Conservation (phyloP, 1,140 invertebrate species). For the Drosophila ohnishii region DNA sequence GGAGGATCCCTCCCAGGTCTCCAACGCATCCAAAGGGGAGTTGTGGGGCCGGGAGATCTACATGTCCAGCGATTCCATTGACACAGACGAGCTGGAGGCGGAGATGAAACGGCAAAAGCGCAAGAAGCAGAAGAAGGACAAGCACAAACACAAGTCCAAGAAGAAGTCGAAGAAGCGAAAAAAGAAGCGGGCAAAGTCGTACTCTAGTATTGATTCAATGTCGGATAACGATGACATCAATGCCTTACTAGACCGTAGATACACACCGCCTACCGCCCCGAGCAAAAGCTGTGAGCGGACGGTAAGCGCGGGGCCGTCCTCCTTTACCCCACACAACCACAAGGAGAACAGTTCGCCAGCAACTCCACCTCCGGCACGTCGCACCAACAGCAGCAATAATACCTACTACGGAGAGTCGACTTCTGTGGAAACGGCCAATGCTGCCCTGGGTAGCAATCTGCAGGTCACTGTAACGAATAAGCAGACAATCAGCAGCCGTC, state of each 20-base stretch:
- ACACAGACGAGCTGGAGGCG: slow-evolving; percentile 77
- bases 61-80: slow-evolving; percentile 73
- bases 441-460: slow-evolving; percentile 51
- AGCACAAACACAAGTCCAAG: slow-evolving; percentile 84
- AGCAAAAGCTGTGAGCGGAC: slow-evolving; percentile 83
- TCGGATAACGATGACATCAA: slow-evolving; percentile 85
- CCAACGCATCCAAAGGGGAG: slow-evolving; percentile 60
- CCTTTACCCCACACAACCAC: slow-evolving; percentile 74
- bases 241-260: slow-evolving; percentile 81
- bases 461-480: slow-evolving; percentile 78
- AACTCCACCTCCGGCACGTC: slow-evolving; percentile 83
- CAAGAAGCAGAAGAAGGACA: slow-evolving; percentile 87
- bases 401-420: slow-evolving; percentile 51
- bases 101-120: slow-evolving; percentile 80
- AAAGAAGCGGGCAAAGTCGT: slow-evolving; percentile 87
- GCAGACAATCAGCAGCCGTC: slow-evolving; percentile 49
- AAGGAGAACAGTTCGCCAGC: slow-evolving; percentile 85
- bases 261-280: slow-evolving; percentile 70
- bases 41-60: slow-evolving; percentile 60
- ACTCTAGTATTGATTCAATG: slow-evolving; percentile 86
- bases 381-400: slow-evolving; percentile 59
- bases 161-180: slow-evolving; percentile 89
- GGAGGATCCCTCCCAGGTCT: slow-evolving; percentile 40
- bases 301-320: slow-evolving; percentile 80
- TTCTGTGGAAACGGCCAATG: slow-evolving; percentile 26